These are phyloP conservation scores for Sturnira hondurensis DNA, from an alignment of 2,113 vertebrate species.

Conservation along the genomic window DNA sequence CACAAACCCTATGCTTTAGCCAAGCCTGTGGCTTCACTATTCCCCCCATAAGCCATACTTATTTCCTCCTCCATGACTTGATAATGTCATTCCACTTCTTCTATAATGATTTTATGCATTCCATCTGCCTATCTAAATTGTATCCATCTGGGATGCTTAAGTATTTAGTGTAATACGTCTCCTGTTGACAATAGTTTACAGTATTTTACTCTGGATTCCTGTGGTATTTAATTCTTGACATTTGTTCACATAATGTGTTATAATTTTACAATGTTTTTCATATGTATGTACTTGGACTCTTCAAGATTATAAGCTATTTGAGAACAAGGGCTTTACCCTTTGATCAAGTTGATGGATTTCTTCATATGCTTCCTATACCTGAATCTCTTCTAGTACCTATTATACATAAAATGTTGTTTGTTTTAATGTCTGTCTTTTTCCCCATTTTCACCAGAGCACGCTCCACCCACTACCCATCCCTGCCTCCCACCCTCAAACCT, in stretches of 20 bases:
- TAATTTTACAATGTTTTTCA: conserved; percentile 6
- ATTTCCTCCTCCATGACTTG: neutral
- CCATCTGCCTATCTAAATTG: neutral
- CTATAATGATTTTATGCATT: neutral
- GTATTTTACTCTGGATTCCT: conserved; percentile 22
- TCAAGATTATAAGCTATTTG: neutral
- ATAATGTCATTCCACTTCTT: neutral
- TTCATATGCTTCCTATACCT: neutral
- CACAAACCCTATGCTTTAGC: neutral
- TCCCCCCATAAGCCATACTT: neutral
- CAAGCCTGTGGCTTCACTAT: neutral
- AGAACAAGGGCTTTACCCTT: conserved; percentile 6
- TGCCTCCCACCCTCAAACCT: too few relatives aligned
- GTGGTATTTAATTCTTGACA: neutral
- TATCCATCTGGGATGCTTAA: neutral
- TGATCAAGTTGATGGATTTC: neutral
- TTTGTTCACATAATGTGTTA: conserved; percentile 1
- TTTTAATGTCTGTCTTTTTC: neutral
- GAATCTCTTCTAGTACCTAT: neutral
- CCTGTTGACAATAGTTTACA: neutral
- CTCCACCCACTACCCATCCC: too few relatives aligned
- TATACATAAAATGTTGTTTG: neutral
- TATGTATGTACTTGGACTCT: neutral
- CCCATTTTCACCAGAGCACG: too few relatives aligned
- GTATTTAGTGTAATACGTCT: neutral